Base-by-base conservation (phyloP, 2,113 vertebrate genomes). In the Mohoua ochrocephala region DNA sequence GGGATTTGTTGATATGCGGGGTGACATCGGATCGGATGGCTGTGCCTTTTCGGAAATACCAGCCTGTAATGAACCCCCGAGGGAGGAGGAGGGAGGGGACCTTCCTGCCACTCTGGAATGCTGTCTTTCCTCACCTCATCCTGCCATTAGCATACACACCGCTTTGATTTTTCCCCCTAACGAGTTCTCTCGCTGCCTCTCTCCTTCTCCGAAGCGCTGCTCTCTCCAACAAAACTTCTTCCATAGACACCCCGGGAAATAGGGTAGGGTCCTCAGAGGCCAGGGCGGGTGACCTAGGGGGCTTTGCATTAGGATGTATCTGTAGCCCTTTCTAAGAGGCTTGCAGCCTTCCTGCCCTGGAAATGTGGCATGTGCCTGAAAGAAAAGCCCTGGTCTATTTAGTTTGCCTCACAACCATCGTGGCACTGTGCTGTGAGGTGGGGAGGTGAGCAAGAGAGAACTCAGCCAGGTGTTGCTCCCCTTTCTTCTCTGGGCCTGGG, bases 21-120 rank as follows among this genome's bases (percentile, higher is more conserved):
- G 69, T 77, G 87, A 95, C 89, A 96, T 87, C 15, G 9, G 75
- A 70, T 91, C 14, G 20, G 57, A 61, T 50, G 90, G 93, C 47
- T 84, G 52, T 87, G 91, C 78, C 1, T 69, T 88, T 94, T 93
- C 1, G 12, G 88, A 96, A 91, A 94, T 78, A 93, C 67, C 76
- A 96, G 76, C 59, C 50, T 80, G 63, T 96, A 96, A 97, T 97
- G 93, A 97, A 91, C 59, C 84, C 96, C 79, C 2, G 64, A 89
- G 95, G 87, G 97, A 94, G 73, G 4, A 5, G 67, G 71, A 91
- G 70, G 81, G 95, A 61, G 89, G 85, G 61, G 33, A 93, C 64
- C 56, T 47, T 93, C n/a, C 92, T 84, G 76, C 68, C 57, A 93
- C 37, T n/a, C 79, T 91, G 63, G 87, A 59, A 63, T 35, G 60